These are phyloP conservation scores for Neopipo cinnamomea DNA, from an alignment of 2,113 vertebrate genomes.

Conservation along the genomic window DNA sequence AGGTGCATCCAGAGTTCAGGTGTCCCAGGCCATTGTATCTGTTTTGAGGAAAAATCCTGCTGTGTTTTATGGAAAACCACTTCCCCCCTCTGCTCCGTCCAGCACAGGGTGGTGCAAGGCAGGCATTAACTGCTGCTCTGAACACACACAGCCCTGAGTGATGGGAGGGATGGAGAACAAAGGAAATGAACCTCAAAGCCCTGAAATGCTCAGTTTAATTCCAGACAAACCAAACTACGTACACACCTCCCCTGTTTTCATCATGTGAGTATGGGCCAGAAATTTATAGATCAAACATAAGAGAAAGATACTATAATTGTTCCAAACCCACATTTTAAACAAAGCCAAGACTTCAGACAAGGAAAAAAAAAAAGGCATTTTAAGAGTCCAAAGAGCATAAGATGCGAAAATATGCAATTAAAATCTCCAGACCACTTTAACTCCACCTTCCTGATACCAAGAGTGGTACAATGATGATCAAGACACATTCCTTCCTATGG, in stretches of 20 bases:
- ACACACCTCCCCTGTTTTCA: not conserved
- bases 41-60: not conserved
- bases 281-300: not conserved
- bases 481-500: not conserved
- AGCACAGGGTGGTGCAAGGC: not conserved
- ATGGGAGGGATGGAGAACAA: not conserved
- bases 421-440: not conserved
- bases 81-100: not conserved
- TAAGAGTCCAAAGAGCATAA: not conserved
- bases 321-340: not conserved
- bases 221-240: not conserved
- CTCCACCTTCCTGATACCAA: not conserved
- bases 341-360: not conserved
- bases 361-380: not conserved
- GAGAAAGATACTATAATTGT: not conserved
- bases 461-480: rapidly evolving
- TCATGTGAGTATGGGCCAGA: not conserved
- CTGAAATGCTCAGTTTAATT: not conserved
- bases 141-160: not conserved
- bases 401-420: not conserved
- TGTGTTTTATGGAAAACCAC: not conserved
- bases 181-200: not conserved
- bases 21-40: not conserved
- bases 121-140: not conserved
- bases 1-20: not conserved